Evolutionary conservation across 2,113 vertebrate species (phyloP), one percentile per base, ranked within the genome.

Genomic region (Pardalotus punctatus): DNA sequence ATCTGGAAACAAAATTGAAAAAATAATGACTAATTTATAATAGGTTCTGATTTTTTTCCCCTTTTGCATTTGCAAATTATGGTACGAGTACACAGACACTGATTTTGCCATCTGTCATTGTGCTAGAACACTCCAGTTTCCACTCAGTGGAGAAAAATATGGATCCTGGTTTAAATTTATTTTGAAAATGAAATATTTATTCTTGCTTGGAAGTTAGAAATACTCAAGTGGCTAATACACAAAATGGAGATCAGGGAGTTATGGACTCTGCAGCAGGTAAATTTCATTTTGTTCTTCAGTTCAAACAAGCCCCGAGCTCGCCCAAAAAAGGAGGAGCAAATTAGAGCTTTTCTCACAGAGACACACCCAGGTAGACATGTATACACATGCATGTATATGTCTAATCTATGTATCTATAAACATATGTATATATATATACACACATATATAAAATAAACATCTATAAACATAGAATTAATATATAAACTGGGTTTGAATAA

Each of bases 21-120:
- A 94, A 64, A 60, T 56, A 84, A 91, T 79, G 28, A 42, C 22
- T 84, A 81, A 92, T 92, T 91, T 81, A 48, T 89, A 86, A 71
- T 45, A 56, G 4, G 3, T 69, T 94, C 48, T 27, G 33, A 22
- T 66, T 47, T 83, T 93, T 94, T 86, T 48, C 23, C 6, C 1
- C 12, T 36, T 84, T 71, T 84, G 9, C 17, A 84, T 38, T 92
- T 84, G 20, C 15, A 93, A 71, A 69, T 72, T 86, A 69, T 61
- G 13, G 42, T 79, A 78, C 58, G 28, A 93, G 11, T 60, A 81
- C 70, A 48, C 12, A 81, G 38, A 67, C 53, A 47, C 23, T 58
- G 14, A 56, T 92, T 95, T 94, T 57, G 33, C 65, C 45, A 53
- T 81, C 72, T 92, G 80, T 79, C 77, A 78, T 38, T 70, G 14